These are phyloP conservation scores for Montipora capricornis DNA, from an alignment of 64 coral and sea anemone genomes.

Conservation along the genomic window DNA sequence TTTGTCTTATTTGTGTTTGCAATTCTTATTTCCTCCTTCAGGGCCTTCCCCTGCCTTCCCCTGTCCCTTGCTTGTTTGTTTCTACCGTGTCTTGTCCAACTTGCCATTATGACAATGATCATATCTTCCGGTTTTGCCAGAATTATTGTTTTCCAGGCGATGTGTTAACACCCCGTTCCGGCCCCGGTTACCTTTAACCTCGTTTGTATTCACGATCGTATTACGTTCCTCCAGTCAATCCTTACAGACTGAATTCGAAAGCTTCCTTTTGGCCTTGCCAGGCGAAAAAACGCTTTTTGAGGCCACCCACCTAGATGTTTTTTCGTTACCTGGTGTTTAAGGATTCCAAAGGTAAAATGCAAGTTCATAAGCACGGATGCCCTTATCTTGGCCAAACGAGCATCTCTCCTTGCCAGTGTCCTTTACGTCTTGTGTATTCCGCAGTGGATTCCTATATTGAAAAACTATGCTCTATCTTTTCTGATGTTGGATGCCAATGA, in stretches of 20 bases:
- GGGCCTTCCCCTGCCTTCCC: conserved; percentile 1
- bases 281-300: conserved; percentile 35
- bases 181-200: conserved; percentile 5
- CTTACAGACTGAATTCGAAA: conserved; percentile 10
- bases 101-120: conserved; percentile 51
- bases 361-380: background rate
- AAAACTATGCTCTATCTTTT: conserved; percentile 40
- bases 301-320: conserved; percentile 40
- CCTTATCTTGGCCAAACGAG: conserved; percentile 35
- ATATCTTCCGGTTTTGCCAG: conserved; percentile 49
- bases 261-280: conserved; percentile 4
- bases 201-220: conserved; percentile 13
- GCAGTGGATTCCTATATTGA: conserved; percentile 66
- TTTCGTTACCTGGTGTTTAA: conserved; percentile 37
- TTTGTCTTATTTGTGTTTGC: background rate
- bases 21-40: background rate
- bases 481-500: background rate
- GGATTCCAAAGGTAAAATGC: background rate
- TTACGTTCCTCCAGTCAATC: conserved; percentile 16
- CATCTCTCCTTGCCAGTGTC: conserved; percentile 19
- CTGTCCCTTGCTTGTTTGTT: conserved; percentile 6
- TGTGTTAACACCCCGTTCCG: background rate
- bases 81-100: conserved; percentile 36
- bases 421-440: background rate
- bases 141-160: conserved; percentile 36